Conservation (phyloP, 2,888 invertebrate genomes). For the Ophraella communa region DNA sequence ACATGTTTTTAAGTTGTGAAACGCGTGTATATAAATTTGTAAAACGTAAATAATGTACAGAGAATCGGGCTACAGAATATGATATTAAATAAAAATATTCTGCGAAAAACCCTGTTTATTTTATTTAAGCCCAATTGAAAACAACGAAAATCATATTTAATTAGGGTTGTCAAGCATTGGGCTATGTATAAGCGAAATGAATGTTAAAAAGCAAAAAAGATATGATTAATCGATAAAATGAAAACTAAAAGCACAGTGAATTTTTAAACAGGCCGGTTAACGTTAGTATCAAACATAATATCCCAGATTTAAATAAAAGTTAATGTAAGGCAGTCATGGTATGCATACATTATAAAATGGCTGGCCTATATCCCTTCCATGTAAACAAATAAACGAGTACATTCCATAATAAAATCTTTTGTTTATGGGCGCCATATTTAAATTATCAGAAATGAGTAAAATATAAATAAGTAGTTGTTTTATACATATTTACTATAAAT, state of each 20-base stretch:
- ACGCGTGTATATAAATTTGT: too few relatives aligned
- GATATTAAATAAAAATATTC: constrained; percentile 22
- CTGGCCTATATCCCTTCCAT: neutral
- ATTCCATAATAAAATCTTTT: neutral
- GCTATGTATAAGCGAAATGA: constrained; percentile 2
- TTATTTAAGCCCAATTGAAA: constrained; percentile 39
- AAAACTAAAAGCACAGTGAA: too few relatives aligned
- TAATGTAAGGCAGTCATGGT: too few relatives aligned
- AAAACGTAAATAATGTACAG: constrained; percentile 28
- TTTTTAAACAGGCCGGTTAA: too few relatives aligned
- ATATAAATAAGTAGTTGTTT: too few relatives aligned
- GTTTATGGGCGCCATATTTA: neutral
- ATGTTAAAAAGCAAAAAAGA: too few relatives aligned
- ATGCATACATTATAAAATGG: constrained; percentile 24
- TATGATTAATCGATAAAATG: too few relatives aligned
- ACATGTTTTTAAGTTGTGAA: too few relatives aligned
- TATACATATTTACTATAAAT: too few relatives aligned
- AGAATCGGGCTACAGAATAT: constrained; percentile 38
- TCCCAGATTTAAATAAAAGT: too few relatives aligned
- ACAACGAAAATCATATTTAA: constrained; percentile 25
- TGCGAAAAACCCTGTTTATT: constrained; percentile 35
- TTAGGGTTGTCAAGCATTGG: constrained; percentile 35
- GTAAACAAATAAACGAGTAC: neutral
- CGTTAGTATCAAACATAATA: too few relatives aligned
- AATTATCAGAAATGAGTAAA: too few relatives aligned